These are phyloP conservation scores for Schizopygopsis pylzovi DNA, from an alignment of 2,797 vertebrate genomes.

Conservation along the genomic window DNA sequence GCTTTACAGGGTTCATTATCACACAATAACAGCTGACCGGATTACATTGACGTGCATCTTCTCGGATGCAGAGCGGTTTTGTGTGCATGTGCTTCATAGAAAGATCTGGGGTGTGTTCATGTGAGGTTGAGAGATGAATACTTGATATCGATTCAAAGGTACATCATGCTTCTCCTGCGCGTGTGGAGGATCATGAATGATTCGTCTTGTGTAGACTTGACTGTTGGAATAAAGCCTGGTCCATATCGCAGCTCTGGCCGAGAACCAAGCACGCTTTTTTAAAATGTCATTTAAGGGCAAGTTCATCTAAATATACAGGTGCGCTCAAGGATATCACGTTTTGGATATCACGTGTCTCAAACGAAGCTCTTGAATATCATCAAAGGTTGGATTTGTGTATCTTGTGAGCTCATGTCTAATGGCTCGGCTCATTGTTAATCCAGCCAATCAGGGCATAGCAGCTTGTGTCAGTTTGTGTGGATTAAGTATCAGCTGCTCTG, in stretches of 20 bases:
- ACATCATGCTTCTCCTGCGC: background rate
- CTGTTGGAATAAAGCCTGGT: background rate
- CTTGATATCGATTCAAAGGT: background rate
- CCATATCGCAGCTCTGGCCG: background rate
- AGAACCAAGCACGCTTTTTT: background rate
- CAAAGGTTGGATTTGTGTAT: background rate
- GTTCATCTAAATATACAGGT: background rate
- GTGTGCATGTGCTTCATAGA: background rate
- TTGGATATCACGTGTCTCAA: background rate
- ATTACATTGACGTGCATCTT: background rate
- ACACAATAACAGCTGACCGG: background rate
- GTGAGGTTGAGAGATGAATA: background rate
- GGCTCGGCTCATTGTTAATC: background rate
- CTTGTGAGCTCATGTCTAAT: background rate
- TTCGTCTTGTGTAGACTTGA: conserved; percentile 16
- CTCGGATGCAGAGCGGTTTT: background rate
- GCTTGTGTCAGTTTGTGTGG: background rate
- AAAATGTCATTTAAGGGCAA: background rate
- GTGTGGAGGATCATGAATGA: background rate
- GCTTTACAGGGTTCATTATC: no score
- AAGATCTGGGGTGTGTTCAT: background rate
- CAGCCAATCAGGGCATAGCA: background rate
- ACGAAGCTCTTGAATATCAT: background rate
- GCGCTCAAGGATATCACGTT: background rate
- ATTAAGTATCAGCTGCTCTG: background rate